Base-by-base conservation (phyloP, 2,888 invertebrate genomes). In the Oscheius sp. region DNA sequence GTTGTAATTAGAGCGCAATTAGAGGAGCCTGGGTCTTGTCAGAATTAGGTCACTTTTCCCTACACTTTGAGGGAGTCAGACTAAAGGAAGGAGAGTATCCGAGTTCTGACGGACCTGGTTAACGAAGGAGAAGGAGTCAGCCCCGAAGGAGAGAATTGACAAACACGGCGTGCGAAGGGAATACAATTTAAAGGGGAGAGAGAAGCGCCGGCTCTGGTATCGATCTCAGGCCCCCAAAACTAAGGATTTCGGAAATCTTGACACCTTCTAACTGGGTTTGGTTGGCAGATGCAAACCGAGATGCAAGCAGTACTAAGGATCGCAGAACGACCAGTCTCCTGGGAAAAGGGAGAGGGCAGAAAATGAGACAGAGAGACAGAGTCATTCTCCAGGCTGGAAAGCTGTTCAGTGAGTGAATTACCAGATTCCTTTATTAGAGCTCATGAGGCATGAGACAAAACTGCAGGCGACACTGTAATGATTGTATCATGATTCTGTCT, bases 21-120 rank as follows among this genome's bases (percentile, higher is more conserved):
- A 21, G 32, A 57, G 58, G 13, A 21, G 55, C 57, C 60, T 9
- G 62, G 90, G 94, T 95, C 21, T 10, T 95, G 94, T 32, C n/a
- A 5, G 32, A 33, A 58, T 11, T 29, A 58, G 29, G 32, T 32
- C 29, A 21, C n/a, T 58, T 58, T 21, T 58, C 4, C 58, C 5
- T 33, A 32, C 11, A 5, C 3, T 11, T 33, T 11, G 35, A 32
- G 29, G 32, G 29, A 7, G 29, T 32, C 21, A 21, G 33, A 58
- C 58, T 11, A 58, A 58, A 13, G 32, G 35, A 21, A 32, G 11
- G 29, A 58, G 29, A 33, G 58, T 29, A 58, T 58, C n/a, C 11
- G 58, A 33, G 11, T 33, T 32, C 58, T 21, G 60, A 11, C 5
- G 58, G 5, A 35, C 35, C 37, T 60, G 60, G 60, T 42, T 60